Evolutionary conservation across 1,140 invertebrate species (phyloP), one percentile per base, ranked within the genome.

Genomic region (Nylanderia fulva): DNA sequence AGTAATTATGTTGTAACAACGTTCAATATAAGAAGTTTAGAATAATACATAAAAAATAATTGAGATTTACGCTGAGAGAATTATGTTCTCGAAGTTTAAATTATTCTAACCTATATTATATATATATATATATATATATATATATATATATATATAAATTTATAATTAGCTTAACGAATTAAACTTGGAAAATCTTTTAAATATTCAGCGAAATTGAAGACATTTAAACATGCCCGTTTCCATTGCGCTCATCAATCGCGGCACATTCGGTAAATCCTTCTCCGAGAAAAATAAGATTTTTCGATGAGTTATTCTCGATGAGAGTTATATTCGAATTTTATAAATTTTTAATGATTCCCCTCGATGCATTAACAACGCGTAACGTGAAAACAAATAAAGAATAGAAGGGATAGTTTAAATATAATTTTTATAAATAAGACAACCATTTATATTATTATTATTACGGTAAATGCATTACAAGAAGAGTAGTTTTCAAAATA

Each of bases 281-380:
- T 29, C 71, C 13, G 36, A 13, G 24, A 48, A 48, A 83, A 42
- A 5, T 84, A 76, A 84, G 45, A 84, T 63, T 84, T 84, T 27
- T 76, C 42, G 48, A n/a, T n/a, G 29, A 84, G 72, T 84, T 58
- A 82, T 72, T 45, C 45, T 48, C 15, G 45, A 48, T 39, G 36
- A 71, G 52, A 82, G 52, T 82, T 36, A 82, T 36, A 82, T 24
- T 52, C 52, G 39, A 82, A 54, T 82, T 82, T 42, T 82, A 54
- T 11, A n/a, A 84, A 69, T 75, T 83, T 76, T 18, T 18, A 83
- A 15, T 84, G 76, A 64, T 84, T 61, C 45, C n/a, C n/a, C n/a
- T n/a, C 21, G 8, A 61, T 42, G 39, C 18, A 76, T 42, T 74
- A 84, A 63, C 58, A 76, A 82, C 27, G 64, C 64, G 52, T 82